Base-by-base conservation (phyloP, 2,797 vertebrate species). In the Urophycis tenuis region DNA sequence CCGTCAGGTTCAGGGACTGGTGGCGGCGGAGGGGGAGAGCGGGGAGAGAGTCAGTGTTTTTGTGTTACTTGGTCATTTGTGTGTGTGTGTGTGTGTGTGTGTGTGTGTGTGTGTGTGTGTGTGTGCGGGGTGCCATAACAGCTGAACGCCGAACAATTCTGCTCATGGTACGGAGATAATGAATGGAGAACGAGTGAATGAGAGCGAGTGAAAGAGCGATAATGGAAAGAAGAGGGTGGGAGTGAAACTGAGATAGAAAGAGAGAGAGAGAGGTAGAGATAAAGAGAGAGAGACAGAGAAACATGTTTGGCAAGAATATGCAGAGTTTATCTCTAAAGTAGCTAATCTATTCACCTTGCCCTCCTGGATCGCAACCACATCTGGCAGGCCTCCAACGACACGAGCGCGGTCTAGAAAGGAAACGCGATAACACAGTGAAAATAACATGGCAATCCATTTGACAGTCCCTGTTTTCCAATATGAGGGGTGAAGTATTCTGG, bases 301-400 rank as follows among this genome's bases (percentile, higher is more conserved):
- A 12, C 69, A 15, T 1, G 53, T 25, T 60, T 9, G 22, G 53
- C 53, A 8, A 60, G 60, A 70, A 69, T 41, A 5, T 70, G 49
- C 2, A 75, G 41, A 70, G 49, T 67, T 2, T 64, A 49, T 29
- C 29, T 73, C 53, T 60, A 8, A n/a, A 19, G 7, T 10, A 25
- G 60, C 14, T 36, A 0, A 60, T 74, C 31, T 79, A 81, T 79
- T 89, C 94, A 98, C 97, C 96, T 99, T 99, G 93, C 98, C 96
- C 90, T 99, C 95, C 83, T 99, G 97, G 91, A 99, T 99, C 77
- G 98, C 96, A 90, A 99, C 98, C 87, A 98, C 96, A 71, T 99
- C 98, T 6, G 98, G 98, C 90, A 99, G 91, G 30, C 98, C 97
- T 79, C 98, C 98, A 88, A 98, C 71, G 60, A 99, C 96, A 35